Evolutionary conservation across 1,140 invertebrate species (phyloP).

Genomic region (Muscidifurax raptorellus): DNA sequence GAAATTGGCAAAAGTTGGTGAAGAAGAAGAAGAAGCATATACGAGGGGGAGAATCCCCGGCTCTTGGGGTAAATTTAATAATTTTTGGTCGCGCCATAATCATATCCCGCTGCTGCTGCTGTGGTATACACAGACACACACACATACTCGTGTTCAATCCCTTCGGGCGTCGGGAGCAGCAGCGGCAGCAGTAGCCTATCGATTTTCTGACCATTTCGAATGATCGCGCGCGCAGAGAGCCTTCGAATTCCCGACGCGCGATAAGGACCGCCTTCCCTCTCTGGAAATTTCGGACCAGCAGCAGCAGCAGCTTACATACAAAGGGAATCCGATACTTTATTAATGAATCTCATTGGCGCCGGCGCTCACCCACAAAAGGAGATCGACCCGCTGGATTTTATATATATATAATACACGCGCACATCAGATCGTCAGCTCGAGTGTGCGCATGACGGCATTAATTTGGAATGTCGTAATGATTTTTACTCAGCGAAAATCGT

Average conservation of each 20-base stretch:
- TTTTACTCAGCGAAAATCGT: slow-evolving; percentile 60
- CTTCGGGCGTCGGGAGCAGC: slow-evolving; percentile 12
- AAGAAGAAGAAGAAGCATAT: not conserved
- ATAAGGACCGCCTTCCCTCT: slow-evolving; percentile 8
- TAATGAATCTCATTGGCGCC: slow-evolving; percentile 59
- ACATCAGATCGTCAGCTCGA: too few relatives aligned
- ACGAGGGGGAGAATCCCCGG: not conserved
- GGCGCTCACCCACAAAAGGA: slow-evolving; percentile 38
- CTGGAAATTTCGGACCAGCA: not conserved
- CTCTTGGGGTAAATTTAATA: slow-evolving; percentile 46
- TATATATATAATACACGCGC: too few relatives aligned
- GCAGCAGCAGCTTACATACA: too few relatives aligned
- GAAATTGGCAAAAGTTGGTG: slow-evolving; percentile 47
- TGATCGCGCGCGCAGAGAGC: slow-evolving; percentile 11
- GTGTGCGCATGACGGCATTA: slow-evolving; percentile 66
- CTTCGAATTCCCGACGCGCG: slow-evolving; percentile 27
- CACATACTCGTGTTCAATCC: slow-evolving; percentile 10
- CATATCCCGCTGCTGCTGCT: slow-evolving; percentile 2
- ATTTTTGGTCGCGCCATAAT: slow-evolving; percentile 46
- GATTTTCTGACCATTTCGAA: slow-evolving; percentile 51
- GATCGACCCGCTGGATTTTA: too few relatives aligned
- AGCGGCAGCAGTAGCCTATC: slow-evolving; percentile 30
- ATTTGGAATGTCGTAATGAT: slow-evolving; percentile 70
- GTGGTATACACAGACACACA: not conserved
- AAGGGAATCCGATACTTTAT: slow-evolving; percentile 58